phyloP scores from a whole-genome alignment of 1,140 invertebrate genomes.

The Sweltsa coloradensis region DNA sequence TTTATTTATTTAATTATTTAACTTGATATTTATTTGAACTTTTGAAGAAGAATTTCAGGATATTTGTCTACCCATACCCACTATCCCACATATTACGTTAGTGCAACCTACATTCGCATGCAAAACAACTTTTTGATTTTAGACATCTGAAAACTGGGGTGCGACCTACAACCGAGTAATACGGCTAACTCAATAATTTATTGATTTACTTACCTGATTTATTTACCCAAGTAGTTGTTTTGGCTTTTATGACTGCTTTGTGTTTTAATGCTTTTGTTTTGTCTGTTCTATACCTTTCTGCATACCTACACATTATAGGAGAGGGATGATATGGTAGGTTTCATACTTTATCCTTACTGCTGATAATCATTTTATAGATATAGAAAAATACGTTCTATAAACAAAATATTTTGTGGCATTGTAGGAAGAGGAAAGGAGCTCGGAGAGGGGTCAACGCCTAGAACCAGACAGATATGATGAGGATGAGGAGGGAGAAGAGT shows the following conservation, averaged over 20 bases:
- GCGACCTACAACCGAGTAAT: no score
- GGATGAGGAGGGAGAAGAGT: conserved; percentile 57
- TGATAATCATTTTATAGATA: conserved; percentile 4
- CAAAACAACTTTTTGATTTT: no score
- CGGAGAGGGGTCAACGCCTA: conserved; percentile 48
- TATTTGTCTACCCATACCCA: no score
- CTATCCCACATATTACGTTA: no score
- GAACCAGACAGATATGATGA: conserved; percentile 58
- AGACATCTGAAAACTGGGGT: no score
- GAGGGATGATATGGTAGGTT: conserved; percentile 23
- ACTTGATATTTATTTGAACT: no score
- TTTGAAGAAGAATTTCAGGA: no score
- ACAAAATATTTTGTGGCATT: background rate
- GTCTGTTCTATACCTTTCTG: conserved; percentile 7
- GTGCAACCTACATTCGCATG: no score
- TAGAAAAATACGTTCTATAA: background rate
- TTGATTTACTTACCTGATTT: no score
- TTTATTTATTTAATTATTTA: no score
- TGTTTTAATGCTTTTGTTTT: conserved; percentile 12
- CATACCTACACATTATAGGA: conserved; percentile 16
- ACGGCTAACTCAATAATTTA: no score
- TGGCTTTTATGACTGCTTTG: conserved; percentile 5
- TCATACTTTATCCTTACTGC: conserved; percentile 5
- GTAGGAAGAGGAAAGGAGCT: conserved; percentile 67
- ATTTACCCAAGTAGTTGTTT: background rate